A percentile compares a stretch with the other conserved stretches of the same genome.
Evolutionary conservation across 2,797 vertebrate species (phyloP).

Genomic region (Chanos chanos): DNA sequence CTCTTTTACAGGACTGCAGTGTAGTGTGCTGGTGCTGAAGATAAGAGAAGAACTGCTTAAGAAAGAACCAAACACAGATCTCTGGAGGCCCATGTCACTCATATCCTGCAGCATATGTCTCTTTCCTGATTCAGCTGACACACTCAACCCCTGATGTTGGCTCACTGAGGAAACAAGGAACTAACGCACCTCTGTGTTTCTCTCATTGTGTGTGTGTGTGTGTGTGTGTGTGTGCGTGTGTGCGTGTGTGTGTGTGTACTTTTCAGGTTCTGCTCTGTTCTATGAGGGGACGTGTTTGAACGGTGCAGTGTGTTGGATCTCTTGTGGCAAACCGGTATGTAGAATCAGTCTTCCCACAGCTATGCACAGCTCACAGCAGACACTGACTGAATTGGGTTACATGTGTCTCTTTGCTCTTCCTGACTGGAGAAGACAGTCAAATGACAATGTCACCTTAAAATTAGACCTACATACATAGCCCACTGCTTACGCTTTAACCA

Average conservation of each 20-base stretch:
- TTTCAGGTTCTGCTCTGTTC: conserved; percentile 51
- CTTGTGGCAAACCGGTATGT: conserved; percentile 65
- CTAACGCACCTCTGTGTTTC: no score
- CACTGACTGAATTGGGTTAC: conserved; percentile 40
- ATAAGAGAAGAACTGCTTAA: no score
- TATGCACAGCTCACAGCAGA: conserved; percentile 33
- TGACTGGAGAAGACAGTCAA: conserved; percentile 29
- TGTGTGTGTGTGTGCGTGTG: conserved; percentile 29
- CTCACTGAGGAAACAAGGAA: no score
- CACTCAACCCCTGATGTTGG: no score
- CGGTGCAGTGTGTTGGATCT: conserved; percentile 49
- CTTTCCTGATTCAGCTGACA: conserved; percentile 20
- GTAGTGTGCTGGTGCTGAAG: neutral
- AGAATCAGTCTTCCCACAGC: conserved; percentile 1
- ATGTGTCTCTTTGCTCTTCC: conserved; percentile 30
- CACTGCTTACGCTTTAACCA: no score
- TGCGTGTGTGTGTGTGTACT: conserved; percentile 41
- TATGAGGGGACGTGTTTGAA: conserved; percentile 52
- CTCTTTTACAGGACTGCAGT: no score
- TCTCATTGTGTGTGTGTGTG: conserved; percentile 36
- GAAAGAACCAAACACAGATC: neutral
- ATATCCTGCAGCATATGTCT: conserved; percentile 18
- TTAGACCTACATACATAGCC: conserved; percentile 1
- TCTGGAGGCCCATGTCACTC: conserved; percentile 6
- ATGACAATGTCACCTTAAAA: conserved; percentile 25